A percentile compares a stretch with the other conserved stretches of the same genome.
phyloP scores from a whole-genome alignment of 2,797 vertebrate species.

The Heteromormyrus szaboi region DNA sequence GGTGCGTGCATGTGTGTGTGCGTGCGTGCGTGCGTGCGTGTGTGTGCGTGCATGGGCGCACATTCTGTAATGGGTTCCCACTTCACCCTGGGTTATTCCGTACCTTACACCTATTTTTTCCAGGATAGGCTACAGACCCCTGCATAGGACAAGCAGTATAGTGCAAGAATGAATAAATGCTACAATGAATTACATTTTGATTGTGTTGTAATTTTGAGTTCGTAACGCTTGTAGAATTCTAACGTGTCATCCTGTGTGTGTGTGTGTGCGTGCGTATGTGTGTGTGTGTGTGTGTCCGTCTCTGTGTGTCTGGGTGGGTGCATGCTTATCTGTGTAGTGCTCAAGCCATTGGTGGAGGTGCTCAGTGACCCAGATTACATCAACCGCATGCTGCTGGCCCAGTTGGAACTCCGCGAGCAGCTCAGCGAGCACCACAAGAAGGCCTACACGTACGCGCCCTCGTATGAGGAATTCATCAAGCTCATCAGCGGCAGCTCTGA shows the following conservation, averaged over 20 bases:
- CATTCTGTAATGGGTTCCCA: not conserved
- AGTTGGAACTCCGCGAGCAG: constrained; percentile 90
- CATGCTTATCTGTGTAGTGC: constrained; percentile 53
- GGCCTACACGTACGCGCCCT: constrained; percentile 93
- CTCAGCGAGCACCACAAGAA: constrained; percentile 90
- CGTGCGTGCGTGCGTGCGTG: too few species aligned
- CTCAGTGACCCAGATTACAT: constrained; percentile 94
- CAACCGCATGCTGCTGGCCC: constrained; percentile 85
- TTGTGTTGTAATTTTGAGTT: not conserved
- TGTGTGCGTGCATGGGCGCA: not conserved
- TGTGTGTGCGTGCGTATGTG: not conserved
- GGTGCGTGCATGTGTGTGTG: not conserved
- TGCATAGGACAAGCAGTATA: not conserved
- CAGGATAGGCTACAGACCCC: not conserved
- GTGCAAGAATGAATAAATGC: not conserved
- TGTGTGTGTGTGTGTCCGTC: not conserved
- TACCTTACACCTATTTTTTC: not conserved
- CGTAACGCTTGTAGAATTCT: not conserved
- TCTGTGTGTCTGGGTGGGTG: not conserved
- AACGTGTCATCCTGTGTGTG: not conserved
- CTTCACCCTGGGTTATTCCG: not conserved
- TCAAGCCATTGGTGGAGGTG: constrained; percentile 86
- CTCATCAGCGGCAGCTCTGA: constrained; percentile 89
- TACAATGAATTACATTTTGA: not conserved
- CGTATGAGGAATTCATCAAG: constrained; percentile 97